Base-by-base conservation (phyloP, 2,113 vertebrate genomes). In the Poeciliopsis prolifica region DNA sequence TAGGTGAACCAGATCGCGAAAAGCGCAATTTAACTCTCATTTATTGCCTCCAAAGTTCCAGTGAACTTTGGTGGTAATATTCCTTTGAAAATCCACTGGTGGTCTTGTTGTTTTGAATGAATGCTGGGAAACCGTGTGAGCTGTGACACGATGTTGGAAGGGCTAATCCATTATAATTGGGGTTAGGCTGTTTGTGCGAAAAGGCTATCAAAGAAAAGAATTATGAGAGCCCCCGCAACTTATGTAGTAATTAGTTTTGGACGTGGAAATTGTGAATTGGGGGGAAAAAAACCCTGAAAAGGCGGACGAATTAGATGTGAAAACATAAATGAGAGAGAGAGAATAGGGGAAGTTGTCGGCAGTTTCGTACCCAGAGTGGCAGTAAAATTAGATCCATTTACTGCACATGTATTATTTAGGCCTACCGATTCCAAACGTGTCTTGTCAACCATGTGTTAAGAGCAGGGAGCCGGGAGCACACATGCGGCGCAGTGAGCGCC, bases 301-400 rank as follows among this genome's bases (percentile, higher is more conserved):
- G 62, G 15, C 3, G 11, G 26, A 17, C 14, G 8, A 5, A 37
- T 14, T 14, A 37, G 33, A 35, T 26, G 1, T 85, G 75, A 58
- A 58, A 63, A 79, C 19, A 29, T 28, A 26, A 61, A 26, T 26
- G 24, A 61, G 44, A 48, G 44, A 29, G 44, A 61, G 26, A 61
- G 4, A 26, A 62, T 8, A 13, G 26, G 9, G 13, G 30, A 30
- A 31, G 29, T 30, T 29, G n/a, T 10, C 10, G 51, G 24, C 30
- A 24, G 31, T 65, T 35, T 65, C 26, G 19, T 17, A 58, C 51
- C 66, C 71, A 74, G 68, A 78, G 76, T 74, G 75, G 74, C 74
- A 67, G 85, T 86, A 88, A 87, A 92, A 93, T 92, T 92, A 92
- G 91, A 92, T 93, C 87, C 66, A 91, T 91, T 88, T 86, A 90